Base-by-base conservation (phyloP, 2,888 invertebrate species). In the Julus scanicus region DNA sequence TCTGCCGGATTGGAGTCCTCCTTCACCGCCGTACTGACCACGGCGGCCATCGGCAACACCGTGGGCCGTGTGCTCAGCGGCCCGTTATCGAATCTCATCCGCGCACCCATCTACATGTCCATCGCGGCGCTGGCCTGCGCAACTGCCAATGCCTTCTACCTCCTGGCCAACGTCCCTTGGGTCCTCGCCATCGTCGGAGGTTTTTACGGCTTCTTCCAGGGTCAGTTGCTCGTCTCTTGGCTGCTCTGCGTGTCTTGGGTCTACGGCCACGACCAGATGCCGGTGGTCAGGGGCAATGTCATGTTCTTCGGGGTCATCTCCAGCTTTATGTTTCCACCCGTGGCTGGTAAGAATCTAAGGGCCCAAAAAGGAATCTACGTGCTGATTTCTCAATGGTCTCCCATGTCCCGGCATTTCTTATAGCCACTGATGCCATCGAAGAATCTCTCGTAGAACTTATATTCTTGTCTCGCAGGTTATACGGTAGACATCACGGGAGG, bases 261-360 rank as follows among this genome's bases (percentile, higher is more conserved):
- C 13, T 86, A n/a, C 49, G 86, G 86, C n/a, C 49, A 86, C 20
- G 17, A 86, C n/a, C n/a, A 86, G 29, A 49, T 48, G 44, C 40
- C 86, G 6, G 48, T 86, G 40, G 86, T 86, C n/a, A 15, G 86
- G 20, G 86, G 86, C 11, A 11, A 86, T 20, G 48, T 86, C 4
- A 40, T 86, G 5, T 44, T 86, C n/a, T 86, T 86, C 48, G 44
- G 40, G 15, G 44, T 86, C 6, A 6, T 86, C 4, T 4, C 44
- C 9, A 11, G 40, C 2, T 44, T 86, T 20, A 3, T 15, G 3
- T 20, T 3, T 13, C n/a, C 86, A 6, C 86, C 86, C n/a, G 9
- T 86, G 11, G 49, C 49, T 11, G 86, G 86, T 86, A 86, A 86
- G 80, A 29, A 8, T 85, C 48, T n/a, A n/a, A n/a, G n/a, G n/a